Evolutionary conservation across 2,113 vertebrate species (phyloP), one percentile per base, ranked within the genome.

Genomic region (Galbula dea): DNA sequence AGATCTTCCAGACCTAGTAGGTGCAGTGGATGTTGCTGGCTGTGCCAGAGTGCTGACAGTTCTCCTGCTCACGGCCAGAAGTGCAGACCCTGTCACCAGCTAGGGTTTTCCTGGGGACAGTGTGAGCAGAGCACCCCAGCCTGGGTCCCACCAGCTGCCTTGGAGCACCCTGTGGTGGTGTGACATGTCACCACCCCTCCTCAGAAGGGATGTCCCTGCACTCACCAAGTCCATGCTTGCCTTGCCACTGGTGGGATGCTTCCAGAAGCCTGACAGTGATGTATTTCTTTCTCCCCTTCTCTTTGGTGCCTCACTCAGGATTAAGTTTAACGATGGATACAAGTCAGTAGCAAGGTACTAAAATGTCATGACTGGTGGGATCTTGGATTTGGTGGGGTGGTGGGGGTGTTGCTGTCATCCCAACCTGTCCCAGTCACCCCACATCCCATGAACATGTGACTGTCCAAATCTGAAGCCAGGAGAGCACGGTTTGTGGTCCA

Each of bases 291-390:
- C 24, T 73, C 27, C 68, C 54, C 48, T 49, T 71, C 67, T 71
- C 76, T 88, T 89, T 2, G 88, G 19, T 62, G 43, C 94, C 87
- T 83, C 66, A 1, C n/a, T 88, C 92, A 97, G 91, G 94, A 97
- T 82, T 93, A 96, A 95, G 48, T 92, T 78, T 83, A 95, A 93
- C 11, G 95, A 97, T 10, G 95, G 97, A 85, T 96, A 97, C 92
- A 94, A 97, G 69, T 92, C 96, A 16, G 83, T 97, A 49, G 90
- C 96, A 65, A 98, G 97, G 97, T 97, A 97, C 76, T 52, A 12
- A 22, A 26, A 52, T 4, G 2, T 71, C 26, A 9, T 23, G 36
- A 14, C 7, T 62, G 54, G 45, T 12, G 62, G 37, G n/a, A 62
- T 67, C 46, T 66, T 66, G 74, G n/a, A 12, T 23, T 26, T 48